Conservation (phyloP, 2,113 vertebrate genomes). For the Callospermophilus lateralis region DNA sequence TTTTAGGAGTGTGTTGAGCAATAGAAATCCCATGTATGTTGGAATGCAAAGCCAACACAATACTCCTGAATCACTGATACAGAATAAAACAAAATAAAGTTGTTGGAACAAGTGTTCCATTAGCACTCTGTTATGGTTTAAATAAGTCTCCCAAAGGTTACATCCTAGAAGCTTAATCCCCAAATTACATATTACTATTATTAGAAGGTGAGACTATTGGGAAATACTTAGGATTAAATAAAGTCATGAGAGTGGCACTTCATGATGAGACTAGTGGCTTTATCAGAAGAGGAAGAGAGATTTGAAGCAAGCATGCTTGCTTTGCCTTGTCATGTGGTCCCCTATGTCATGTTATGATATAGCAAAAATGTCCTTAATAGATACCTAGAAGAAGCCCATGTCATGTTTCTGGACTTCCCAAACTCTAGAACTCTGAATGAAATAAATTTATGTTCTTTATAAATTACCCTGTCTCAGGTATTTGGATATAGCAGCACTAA, state of each 20-base stretch:
- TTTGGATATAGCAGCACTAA: not conserved
- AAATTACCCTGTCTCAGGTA: not conserved
- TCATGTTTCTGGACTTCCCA: not conserved
- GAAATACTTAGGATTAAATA: not conserved
- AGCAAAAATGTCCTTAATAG: not conserved
- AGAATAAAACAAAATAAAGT: not conserved
- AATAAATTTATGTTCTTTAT: not conserved
- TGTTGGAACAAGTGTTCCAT: not conserved
- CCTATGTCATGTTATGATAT: not conserved
- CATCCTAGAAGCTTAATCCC: not conserved
- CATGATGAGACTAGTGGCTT: too few species aligned
- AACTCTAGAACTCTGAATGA: not conserved
- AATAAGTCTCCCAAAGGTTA: not conserved
- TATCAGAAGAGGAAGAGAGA: not conserved
- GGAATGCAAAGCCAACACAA: not conserved
- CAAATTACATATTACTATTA: not conserved
- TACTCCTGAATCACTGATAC: not conserved
- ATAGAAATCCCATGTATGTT: not conserved
- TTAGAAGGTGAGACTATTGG: not conserved
- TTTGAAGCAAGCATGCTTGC: not conserved
- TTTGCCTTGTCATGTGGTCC: not conserved
- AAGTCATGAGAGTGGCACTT: not conserved
- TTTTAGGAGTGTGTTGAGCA: not conserved
- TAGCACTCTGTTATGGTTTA: not conserved
- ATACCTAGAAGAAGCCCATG: not conserved